These are phyloP conservation scores for Schizotus pectinicornis DNA, from an alignment of 2,888 invertebrate species.

Conservation along the genomic window DNA sequence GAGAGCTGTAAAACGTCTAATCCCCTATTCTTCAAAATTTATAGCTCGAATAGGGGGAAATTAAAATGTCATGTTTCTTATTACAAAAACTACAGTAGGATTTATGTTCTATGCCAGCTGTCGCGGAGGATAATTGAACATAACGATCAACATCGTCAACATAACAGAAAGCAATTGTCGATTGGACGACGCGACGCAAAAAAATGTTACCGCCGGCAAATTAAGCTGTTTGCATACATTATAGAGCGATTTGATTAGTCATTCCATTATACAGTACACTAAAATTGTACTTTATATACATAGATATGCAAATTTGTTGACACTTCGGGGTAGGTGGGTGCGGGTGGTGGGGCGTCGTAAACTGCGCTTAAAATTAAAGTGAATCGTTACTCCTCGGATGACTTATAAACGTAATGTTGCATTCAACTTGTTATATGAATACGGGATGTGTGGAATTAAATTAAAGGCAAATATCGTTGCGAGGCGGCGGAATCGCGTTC, in stretches of 20 bases:
- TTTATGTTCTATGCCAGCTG: slow-evolving; percentile 29
- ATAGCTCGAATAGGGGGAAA: slow-evolving; percentile 36
- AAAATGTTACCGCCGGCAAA: slow-evolving; percentile 32
- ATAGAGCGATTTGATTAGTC: slow-evolving; percentile 42
- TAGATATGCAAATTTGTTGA: slow-evolving; percentile 47
- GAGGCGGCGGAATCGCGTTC: slow-evolving; percentile 39
- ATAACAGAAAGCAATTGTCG: background rate
- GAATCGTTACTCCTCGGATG: slow-evolving; percentile 38
- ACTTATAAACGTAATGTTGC: slow-evolving; percentile 46
- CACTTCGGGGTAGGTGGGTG: slow-evolving; percentile 23
- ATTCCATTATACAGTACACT: slow-evolving; percentile 42
- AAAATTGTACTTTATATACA: slow-evolving; percentile 47
- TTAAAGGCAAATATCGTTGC: slow-evolving; percentile 48
- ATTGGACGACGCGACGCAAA: slow-evolving; percentile 3
- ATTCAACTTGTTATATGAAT: slow-evolving; percentile 49
- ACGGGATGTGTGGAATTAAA: slow-evolving; percentile 46
- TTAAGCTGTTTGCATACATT: slow-evolving; percentile 45
- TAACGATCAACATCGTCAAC: slow-evolving; percentile 16
- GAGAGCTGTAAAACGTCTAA: slow-evolving; percentile 37
- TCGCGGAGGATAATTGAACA: slow-evolving; percentile 26
- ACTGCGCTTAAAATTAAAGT: slow-evolving; percentile 36
- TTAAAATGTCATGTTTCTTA: slow-evolving; percentile 41
- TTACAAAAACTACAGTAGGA: slow-evolving; percentile 26
- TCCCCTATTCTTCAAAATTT: slow-evolving; percentile 38
- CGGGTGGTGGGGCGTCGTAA: slow-evolving; percentile 16